phyloP scores from a whole-genome alignment of 1,140 invertebrate species.

The Lithobius niger region DNA sequence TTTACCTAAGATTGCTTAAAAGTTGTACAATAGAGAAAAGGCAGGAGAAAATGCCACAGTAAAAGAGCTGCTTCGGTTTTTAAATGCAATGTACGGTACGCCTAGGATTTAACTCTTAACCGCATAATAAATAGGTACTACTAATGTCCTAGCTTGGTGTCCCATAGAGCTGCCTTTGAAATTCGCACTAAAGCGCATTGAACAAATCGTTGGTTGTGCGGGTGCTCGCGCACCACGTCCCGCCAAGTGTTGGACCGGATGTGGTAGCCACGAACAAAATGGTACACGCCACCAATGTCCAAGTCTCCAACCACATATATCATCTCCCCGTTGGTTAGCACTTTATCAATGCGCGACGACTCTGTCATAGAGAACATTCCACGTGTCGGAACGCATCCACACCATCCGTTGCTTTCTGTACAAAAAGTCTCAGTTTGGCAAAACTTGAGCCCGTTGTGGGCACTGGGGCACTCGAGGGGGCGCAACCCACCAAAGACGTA shows the following conservation, averaged over 20 bases:
- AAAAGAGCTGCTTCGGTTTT: too few relatives aligned
- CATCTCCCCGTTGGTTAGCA: conserved; percentile 5
- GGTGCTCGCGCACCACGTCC: conserved; percentile 3
- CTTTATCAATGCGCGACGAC: conserved; percentile 7
- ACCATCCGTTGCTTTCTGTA: conserved; percentile 1
- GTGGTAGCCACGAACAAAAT: conserved; percentile 6
- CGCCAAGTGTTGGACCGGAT: conserved; percentile 1
- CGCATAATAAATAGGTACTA: too few relatives aligned
- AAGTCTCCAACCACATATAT: conserved; percentile 3
- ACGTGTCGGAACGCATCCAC: not conserved
- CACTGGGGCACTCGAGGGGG: conserved; percentile 3
- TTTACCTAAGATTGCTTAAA: too few relatives aligned
- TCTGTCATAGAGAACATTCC: conserved; percentile 7
- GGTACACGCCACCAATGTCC: conserved; percentile 2
- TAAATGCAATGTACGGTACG: too few relatives aligned
- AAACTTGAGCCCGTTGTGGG: conserved; percentile 4
- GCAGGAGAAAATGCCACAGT: too few relatives aligned
- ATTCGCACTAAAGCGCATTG: conserved; percentile 1
- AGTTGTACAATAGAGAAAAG: too few relatives aligned
- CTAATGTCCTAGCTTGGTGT: not conserved
- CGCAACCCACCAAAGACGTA: conserved; percentile 3
- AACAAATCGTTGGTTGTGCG: conserved; percentile 6
- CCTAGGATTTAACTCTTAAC: too few relatives aligned
- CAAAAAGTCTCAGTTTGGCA: conserved; percentile 5
- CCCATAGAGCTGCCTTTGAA: conserved; percentile 3